Percentiles rank a stretch among this genome's conserved stretches.
These are phyloP conservation scores for Plumapathes pennacea DNA, from an alignment of 92 coral and sea anemone genomes.

Conservation along the genomic window DNA sequence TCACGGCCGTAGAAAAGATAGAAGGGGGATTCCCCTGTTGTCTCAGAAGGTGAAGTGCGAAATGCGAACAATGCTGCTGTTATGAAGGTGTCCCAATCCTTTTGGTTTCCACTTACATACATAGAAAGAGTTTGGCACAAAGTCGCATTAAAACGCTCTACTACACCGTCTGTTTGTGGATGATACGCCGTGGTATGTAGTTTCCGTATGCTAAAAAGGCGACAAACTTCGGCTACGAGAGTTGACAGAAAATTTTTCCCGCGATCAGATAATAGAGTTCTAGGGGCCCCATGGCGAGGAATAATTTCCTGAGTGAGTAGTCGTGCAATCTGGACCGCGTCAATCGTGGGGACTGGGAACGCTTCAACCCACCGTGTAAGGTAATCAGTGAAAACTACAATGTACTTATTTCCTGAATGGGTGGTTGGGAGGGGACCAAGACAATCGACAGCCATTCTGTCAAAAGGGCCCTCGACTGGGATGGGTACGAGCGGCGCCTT, in stretches of 20 bases:
- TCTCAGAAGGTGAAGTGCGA: conserved; percentile 9
- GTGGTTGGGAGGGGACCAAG: conserved; percentile 44
- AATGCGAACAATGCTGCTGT: conserved; percentile 8
- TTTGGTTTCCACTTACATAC: conserved; percentile 13
- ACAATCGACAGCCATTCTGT: conserved; percentile 30
- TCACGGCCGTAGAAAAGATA: conserved; percentile 7
- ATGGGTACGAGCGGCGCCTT: conserved; percentile 23
- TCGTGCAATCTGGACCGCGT: too few species aligned
- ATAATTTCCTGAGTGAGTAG: conserved; percentile 28
- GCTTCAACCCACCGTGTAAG: conserved; percentile 60
- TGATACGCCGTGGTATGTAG: conserved; percentile 3
- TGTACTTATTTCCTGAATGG: conserved; percentile 19
- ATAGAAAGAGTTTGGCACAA: conserved; percentile 17
- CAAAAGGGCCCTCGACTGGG: conserved; percentile 30
- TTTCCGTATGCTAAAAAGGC: conserved; percentile 1
- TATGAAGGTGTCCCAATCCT: conserved; percentile 23
- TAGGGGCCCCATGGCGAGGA: conserved; percentile 46
- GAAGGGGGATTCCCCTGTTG: conserved; percentile 10
- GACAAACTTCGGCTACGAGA: conserved; percentile 53
- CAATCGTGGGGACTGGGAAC: conserved; percentile 30
- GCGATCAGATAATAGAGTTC: conserved; percentile 48
- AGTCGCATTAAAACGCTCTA: conserved; percentile 10
- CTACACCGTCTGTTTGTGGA: conserved; percentile 24
- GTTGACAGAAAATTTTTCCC: conserved; percentile 53
- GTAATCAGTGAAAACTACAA: conserved; percentile 37